Evolutionary conservation across 2,797 vertebrate species (phyloP).

Genomic region (Schizothorax lantsangensis): DNA sequence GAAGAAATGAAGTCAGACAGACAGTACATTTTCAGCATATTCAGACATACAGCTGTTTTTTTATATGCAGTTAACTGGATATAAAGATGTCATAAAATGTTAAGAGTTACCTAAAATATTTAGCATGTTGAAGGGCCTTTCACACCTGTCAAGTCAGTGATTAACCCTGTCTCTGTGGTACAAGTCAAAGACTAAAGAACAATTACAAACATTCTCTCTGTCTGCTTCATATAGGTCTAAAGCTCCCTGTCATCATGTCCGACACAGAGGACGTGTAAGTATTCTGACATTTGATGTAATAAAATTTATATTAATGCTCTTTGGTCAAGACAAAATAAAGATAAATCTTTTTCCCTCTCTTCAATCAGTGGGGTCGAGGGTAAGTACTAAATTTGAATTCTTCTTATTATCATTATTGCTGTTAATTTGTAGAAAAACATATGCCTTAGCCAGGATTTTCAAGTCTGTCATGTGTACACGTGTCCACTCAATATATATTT

Average conservation of each 20-base stretch:
- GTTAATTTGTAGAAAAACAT: not conserved
- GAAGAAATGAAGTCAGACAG: not conserved
- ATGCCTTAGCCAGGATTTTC: not conserved
- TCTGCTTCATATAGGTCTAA: slow-evolving; percentile 70
- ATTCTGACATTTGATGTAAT: slow-evolving; percentile 36
- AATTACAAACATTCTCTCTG: slow-evolving; percentile 33
- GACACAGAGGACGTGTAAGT: slow-evolving; percentile 94
- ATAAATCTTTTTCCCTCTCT: slow-evolving; percentile 29
- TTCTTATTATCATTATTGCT: not conserved
- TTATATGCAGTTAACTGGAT: not conserved
- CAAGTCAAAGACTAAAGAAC: not conserved
- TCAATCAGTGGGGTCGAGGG: slow-evolving; percentile 85
- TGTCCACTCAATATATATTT: not conserved
- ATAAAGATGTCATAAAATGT: not conserved
- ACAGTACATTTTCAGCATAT: not conserved
- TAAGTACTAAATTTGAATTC: slow-evolving; percentile 75
- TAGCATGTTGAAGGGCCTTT: not conserved
- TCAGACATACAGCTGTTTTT: not conserved
- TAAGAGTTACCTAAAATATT: slow-evolving; percentile 20
- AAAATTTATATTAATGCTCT: not conserved
- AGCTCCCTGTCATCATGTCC: slow-evolving; percentile 85
- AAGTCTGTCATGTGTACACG: not conserved
- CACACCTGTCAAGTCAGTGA: slow-evolving; percentile 1
- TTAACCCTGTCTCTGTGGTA: not conserved
- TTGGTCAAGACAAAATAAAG: not conserved